Percentiles rank a stretch among this genome's conserved stretches.
Conservation (phyloP, 2,797 vertebrate species). For the Acanthornis magna region DNA sequence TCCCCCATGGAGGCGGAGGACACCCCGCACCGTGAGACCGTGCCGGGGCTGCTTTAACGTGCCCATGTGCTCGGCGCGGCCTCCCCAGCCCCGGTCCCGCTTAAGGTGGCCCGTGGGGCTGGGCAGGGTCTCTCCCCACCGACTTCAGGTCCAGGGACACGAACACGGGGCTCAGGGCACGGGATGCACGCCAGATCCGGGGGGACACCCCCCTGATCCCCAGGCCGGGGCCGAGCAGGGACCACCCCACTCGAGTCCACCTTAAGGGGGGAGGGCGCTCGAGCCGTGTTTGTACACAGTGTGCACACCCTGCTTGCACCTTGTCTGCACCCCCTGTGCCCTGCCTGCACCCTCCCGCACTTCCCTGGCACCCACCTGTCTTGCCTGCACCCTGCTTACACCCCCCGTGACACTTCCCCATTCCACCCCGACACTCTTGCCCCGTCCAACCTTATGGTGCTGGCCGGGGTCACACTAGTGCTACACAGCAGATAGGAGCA, state of each 20-base stretch:
- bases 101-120: constrained; percentile 59
- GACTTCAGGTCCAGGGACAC: too few species aligned
- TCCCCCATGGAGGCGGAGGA: background rate
- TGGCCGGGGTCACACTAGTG: background rate
- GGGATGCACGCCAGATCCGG: accelerated
- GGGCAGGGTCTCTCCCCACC: background rate
- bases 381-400: background rate
- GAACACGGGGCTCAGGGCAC: accelerated
- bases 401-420: too few species aligned
- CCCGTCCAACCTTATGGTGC: accelerated
- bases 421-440: accelerated
- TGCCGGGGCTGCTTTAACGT: constrained; percentile 48
- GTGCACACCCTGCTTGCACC: background rate
- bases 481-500: background rate
- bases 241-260: constrained; percentile 54
- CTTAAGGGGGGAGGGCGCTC: constrained; percentile 65
- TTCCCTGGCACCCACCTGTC: background rate
- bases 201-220: too few species aligned
- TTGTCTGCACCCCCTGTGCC: background rate
- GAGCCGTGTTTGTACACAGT: background rate
- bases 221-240: too few species aligned
- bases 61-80: constrained; percentile 57
- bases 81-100: constrained; percentile 4
- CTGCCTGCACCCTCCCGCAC: too few species aligned
- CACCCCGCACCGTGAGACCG: background rate